phyloP scores from a whole-genome alignment of 2,888 invertebrate genomes.

The Entomobrya multifasciata region DNA sequence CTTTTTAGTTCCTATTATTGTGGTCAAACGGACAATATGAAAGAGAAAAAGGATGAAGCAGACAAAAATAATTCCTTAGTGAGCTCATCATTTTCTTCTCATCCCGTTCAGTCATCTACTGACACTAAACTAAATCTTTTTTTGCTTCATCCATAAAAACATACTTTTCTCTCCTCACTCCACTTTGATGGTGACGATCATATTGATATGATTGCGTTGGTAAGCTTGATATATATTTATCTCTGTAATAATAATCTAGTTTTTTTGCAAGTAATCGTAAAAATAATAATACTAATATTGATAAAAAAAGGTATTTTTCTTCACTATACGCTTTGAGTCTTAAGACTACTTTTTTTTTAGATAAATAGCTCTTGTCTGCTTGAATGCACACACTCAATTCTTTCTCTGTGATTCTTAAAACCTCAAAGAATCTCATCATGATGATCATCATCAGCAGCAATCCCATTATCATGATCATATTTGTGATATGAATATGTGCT shows the following conservation, averaged over 20 bases:
- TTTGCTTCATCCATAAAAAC: no score
- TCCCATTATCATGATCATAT: neutral
- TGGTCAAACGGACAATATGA: neutral
- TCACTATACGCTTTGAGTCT: no score
- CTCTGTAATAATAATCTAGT: neutral
- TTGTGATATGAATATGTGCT: conserved; percentile 12
- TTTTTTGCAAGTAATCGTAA: no score
- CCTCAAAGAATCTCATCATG: conserved; percentile 31
- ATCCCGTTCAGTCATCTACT: neutral
- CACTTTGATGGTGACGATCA: neutral
- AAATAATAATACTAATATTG: neutral
- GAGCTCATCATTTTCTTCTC: neutral
- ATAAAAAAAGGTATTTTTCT: neutral
- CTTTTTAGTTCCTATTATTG: no score
- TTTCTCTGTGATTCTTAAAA: conserved; percentile 10
- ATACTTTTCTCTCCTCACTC: neutral
- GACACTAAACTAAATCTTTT: neutral
- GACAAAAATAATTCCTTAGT: neutral
- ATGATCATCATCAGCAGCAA: neutral
- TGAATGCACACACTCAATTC: conserved; percentile 40
- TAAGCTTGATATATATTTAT: neutral
- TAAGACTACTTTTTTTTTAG: no score
- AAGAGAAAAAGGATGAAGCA: neutral
- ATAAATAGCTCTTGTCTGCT: conserved; percentile 15
- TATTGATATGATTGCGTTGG: no score